Conservation (phyloP, 2,888 invertebrate species). For the Philaethria dido region DNA sequence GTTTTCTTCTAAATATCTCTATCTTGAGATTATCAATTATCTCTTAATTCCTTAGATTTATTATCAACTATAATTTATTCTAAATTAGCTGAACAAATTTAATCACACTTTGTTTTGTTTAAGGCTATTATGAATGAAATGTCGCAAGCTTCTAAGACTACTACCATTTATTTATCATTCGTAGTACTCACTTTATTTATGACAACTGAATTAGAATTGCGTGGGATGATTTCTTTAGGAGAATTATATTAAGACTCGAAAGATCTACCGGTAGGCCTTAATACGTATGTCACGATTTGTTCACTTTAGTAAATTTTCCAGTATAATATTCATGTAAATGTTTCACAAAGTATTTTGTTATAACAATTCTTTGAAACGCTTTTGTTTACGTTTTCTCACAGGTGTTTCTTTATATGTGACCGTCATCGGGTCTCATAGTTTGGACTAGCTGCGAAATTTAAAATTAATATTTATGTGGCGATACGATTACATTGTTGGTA, state of each 20-base stretch:
- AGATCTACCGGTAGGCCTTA: slow-evolving; percentile 27
- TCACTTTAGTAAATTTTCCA: slow-evolving; percentile 24
- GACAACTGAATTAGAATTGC: slow-evolving; percentile 34
- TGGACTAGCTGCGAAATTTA: slow-evolving; percentile 78
- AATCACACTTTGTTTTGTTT: neutral
- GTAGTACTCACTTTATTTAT: slow-evolving; percentile 37
- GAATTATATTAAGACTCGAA: slow-evolving; percentile 24
- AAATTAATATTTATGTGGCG: slow-evolving; percentile 75
- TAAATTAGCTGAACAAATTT: neutral
- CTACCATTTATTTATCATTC: slow-evolving; percentile 33
- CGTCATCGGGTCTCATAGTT: slow-evolving; percentile 77
- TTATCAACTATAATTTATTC: neutral
- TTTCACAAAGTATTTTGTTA: slow-evolving; percentile 43
- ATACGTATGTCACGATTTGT: slow-evolving; percentile 31
- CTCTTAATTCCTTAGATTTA: neutral
- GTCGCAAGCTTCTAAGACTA: slow-evolving; percentile 34
- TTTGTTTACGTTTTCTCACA: slow-evolving; percentile 80
- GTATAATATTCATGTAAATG: slow-evolving; percentile 25
- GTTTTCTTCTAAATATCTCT: neutral
- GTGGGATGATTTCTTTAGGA: slow-evolving; percentile 38
- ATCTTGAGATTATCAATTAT: neutral
- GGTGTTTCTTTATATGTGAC: slow-evolving; percentile 66
- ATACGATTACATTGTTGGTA: slow-evolving; percentile 67
- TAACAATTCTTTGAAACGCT: slow-evolving; percentile 51
- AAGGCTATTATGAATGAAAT: slow-evolving; percentile 23